Base-by-base conservation (phyloP, 2,888 invertebrate species). In the Cyrtodaria siliqua region DNA sequence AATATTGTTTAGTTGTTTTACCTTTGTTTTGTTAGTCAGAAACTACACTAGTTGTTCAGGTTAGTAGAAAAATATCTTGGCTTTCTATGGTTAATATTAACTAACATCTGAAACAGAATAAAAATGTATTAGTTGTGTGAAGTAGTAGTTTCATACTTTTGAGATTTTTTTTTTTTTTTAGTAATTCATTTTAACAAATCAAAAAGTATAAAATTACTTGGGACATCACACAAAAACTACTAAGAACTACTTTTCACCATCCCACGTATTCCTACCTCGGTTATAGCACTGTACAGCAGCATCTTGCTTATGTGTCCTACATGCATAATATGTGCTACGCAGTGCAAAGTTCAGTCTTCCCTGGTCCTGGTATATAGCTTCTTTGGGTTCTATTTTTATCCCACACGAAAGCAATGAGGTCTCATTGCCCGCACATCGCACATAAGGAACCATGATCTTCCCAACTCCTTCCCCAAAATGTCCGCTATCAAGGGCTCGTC, bases 361-460 rank as follows among this genome's bases (percentile, higher is more conserved):
- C 3, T 70, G 23, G 14, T 76, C 71, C 42, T 67, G 59, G 24
- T 40, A 62, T n/a, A 81, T 53, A 0, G 74, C 78, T n/a, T 81
- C 78, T 23, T 69, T 68, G 0, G 81, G 81, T 55, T 82, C 79
- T 57, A 82, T 76, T 68, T 69, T 79, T 12, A 86, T 81, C 0
- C 89, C 87, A 73, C 90, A 91, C 27, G 80, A 78, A 56, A 89
- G 85, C 14, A 90, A 76, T 27, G 81, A 77, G 8, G 80, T 56
- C 57, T 91, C 90, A 52, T 84, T 85, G 0, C 90, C 90, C 18
- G 59, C 73, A 75, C 91, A 91, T 38, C 87, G 79, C 4, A 90
- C 61, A 42, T 86, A 80, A 9, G 84, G 85, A 29, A 91, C 74
- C 92, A 92, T 92, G 40, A 92, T 87, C 2, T 89, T 90, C 1